Conservation (phyloP, 2,797 vertebrate genomes). For the Pachyuromys duprasi region DNA sequence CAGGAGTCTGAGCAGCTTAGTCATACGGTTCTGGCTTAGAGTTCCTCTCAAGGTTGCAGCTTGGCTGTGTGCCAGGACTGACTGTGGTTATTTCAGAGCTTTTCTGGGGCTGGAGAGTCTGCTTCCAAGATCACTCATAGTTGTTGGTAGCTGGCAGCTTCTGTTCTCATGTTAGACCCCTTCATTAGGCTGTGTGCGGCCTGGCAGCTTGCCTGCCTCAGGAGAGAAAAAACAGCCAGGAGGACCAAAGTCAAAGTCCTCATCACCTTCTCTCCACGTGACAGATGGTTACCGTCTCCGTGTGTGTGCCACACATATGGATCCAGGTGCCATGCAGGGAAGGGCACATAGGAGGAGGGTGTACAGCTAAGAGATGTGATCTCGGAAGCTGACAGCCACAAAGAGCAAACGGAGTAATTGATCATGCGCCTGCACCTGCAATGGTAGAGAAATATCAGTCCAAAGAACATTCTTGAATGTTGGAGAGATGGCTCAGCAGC, state of each 20-base stretch:
- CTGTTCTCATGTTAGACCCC: background rate
- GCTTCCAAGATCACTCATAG: background rate
- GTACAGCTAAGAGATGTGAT: rapidly evolving
- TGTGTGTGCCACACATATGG: background rate
- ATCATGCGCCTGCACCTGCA: background rate
- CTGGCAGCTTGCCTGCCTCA: background rate
- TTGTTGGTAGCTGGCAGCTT: background rate
- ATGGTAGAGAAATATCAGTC: background rate
- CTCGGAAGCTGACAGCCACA: background rate
- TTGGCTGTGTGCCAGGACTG: background rate
- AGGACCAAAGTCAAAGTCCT: background rate
- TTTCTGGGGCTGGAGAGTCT: background rate
- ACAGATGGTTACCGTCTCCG: background rate
- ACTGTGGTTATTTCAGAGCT: background rate
- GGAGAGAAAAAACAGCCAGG: background rate
- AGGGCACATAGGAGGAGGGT: background rate
- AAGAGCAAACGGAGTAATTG: background rate
- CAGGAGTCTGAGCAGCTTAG: background rate
- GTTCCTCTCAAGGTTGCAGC: background rate
- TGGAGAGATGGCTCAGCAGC: background rate
- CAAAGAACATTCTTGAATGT: background rate
- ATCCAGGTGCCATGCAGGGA: background rate
- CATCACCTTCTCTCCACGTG: background rate
- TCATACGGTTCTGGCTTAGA: background rate
- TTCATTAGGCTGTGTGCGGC: background rate